Base-by-base conservation (phyloP, 2,888 invertebrate genomes). In the Automeris io region DNA sequence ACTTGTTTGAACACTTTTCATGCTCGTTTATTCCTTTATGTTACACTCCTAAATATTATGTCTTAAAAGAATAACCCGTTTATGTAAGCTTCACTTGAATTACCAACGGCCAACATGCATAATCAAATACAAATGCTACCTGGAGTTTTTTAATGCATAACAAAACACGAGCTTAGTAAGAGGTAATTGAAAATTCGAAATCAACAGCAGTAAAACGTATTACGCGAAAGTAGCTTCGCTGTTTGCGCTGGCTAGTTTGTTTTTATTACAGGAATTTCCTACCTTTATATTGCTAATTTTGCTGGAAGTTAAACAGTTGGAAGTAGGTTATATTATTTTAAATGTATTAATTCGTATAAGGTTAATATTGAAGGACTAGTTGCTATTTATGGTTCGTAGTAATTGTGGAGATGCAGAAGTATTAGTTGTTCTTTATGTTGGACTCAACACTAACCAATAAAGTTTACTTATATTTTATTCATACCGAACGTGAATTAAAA, bases 141-240 rank as follows among this genome's bases (percentile, higher is more conserved):
- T 16, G n/a, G 11, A 16, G 21, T 32, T 22, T 37, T 39, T 41
- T 43, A 39, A 41, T 41, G 43, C 43, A 43, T 43, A 43, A 43
- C 43, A 39, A 44, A 44, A 39, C 25, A 35, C 21, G 35, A 33
- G 18, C 21, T 37, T 39, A 23, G 35, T 44, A 38, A 40, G 33
- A 39, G 49, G 47, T 59, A 56, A 58, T 54, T 54, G 52, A 47
- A 52, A 57, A 52, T 48, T 34, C 39, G 49, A 57, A 61, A 54
- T 57, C 51, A 54, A 61, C 50, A 49, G 47, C 48, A 49, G 46
- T 48, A 55, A 52, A 54, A 49, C 43, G 47, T 58, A 58, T 52
- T 57, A 56, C 39, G 23, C 41, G 45, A 35, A 45, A 41, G 52
- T 52, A 51, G 49, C 43, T 44, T 43, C 40, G 21, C 49, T 33